phyloP scores from a whole-genome alignment of 2,797 vertebrate species.

The Chrysolophus pictus region DNA sequence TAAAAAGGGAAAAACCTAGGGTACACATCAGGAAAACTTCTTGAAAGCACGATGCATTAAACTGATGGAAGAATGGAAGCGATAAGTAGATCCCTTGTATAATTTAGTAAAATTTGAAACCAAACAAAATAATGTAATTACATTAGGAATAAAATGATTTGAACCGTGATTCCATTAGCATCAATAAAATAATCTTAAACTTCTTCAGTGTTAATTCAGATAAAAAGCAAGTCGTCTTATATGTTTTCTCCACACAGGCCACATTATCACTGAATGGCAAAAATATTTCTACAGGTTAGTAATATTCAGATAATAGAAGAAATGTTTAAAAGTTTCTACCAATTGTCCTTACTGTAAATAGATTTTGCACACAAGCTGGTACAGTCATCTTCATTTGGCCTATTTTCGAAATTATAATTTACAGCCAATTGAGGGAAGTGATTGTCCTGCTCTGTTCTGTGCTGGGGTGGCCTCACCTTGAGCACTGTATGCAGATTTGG shows the following conservation, averaged over 20 bases:
- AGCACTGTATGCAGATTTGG: not conserved
- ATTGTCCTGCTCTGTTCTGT: not conserved
- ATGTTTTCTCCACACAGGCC: not conserved
- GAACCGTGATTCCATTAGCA: not conserved
- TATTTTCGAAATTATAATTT: not conserved
- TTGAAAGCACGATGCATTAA: not conserved
- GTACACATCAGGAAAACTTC: not conserved
- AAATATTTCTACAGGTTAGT: not conserved
- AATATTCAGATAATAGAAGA: not conserved
- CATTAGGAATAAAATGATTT: not conserved
- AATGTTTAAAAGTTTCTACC: not conserved
- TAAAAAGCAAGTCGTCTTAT: not conserved
- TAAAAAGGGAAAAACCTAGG: not conserved
- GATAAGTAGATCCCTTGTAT: not conserved
- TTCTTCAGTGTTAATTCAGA: not conserved
- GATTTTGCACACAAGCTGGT: not conserved
- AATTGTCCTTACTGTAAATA: not conserved
- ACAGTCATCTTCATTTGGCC: not conserved
- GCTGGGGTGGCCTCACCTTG: not conserved
- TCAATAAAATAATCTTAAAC: not conserved
- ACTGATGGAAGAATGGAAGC: not conserved
- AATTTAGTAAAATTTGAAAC: not conserved
- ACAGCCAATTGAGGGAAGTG: not conserved
- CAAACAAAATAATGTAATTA: not conserved
- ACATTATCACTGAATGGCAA: not conserved